These are phyloP conservation scores for Hydrophis major DNA, from an alignment of 2,797 vertebrate species.

Conservation along the genomic window DNA sequence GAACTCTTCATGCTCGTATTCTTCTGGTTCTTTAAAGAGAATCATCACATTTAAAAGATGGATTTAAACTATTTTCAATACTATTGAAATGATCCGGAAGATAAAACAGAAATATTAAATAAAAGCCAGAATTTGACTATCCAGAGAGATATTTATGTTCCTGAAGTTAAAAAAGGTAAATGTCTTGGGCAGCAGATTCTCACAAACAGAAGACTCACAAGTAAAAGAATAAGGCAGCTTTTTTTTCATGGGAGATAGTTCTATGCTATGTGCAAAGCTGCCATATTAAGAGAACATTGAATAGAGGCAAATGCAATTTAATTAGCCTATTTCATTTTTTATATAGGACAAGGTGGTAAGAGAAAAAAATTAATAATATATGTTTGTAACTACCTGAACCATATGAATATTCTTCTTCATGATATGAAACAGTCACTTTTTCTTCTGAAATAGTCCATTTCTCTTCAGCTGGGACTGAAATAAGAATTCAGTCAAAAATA, in stretches of 20 bases:
- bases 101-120: conserved; percentile 37
- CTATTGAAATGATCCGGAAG: conserved; percentile 38
- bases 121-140: conserved; percentile 27
- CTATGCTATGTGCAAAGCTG: background rate
- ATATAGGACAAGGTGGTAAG: conserved; percentile 20
- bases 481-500: conserved; percentile 66
- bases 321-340: conserved; percentile 41
- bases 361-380: conserved; percentile 10
- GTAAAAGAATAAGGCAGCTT: background rate
- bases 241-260: background rate
- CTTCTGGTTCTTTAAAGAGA: conserved; percentile 66
- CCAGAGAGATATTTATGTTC: background rate
- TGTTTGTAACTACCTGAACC: conserved; percentile 72
- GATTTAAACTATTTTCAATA: conserved; percentile 35
- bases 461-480: conserved; percentile 75
- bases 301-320: background rate
- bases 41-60: conserved; percentile 39
- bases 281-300: background rate
- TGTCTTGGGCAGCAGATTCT: background rate
- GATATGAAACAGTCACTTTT: conserved; percentile 75
- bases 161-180: background rate
- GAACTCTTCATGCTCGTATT: conserved; percentile 63
- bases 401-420: conserved; percentile 72
- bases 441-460: conserved; percentile 77
- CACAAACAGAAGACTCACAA: background rate